Percentiles rank a stretch among this genome's conserved stretches.
phyloP scores from a whole-genome alignment of 2,888 invertebrate species.

The Drosophila longiperda region DNA sequence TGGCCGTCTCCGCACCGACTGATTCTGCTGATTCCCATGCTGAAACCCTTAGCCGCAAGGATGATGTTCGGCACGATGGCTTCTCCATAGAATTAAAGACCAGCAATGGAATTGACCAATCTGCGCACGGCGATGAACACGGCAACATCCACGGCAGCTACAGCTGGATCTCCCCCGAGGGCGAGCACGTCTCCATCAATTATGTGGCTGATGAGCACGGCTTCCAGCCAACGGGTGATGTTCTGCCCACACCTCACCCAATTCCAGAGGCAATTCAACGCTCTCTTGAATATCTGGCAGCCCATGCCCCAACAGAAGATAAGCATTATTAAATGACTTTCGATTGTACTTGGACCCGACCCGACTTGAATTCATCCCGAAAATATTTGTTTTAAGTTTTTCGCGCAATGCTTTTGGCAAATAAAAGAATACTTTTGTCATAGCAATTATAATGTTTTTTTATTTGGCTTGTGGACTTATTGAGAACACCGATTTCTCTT shows the following conservation, averaged over 20 bases:
- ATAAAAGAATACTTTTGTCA: conserved; percentile 1
- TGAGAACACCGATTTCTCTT: not conserved
- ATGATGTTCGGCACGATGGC: conserved; percentile 2
- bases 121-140: not conserved
- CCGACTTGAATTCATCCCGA: not conserved
- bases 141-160: rapidly evolving
- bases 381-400: not conserved
- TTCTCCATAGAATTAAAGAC: rapidly evolving
- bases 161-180: not conserved
- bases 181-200: rapidly evolving
- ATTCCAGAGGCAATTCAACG: not conserved
- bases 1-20: not conserved
- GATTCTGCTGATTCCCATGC: not conserved
- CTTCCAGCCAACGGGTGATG: not conserved
- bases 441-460: not conserved
- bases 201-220: conserved; percentile 1
- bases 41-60: not conserved
- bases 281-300: not conserved
- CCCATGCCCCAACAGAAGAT: not conserved
- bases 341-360: not conserved
- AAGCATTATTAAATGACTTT: not conserved
- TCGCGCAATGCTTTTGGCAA: conserved; percentile 1
- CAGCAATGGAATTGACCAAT: not conserved
- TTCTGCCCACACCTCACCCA: not conserved
- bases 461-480: not conserved